A percentile compares a stretch with the other conserved stretches of the same genome.
phyloP scores from a whole-genome alignment of 2,797 vertebrate species.

The Phyllotis vaccarum region DNA sequence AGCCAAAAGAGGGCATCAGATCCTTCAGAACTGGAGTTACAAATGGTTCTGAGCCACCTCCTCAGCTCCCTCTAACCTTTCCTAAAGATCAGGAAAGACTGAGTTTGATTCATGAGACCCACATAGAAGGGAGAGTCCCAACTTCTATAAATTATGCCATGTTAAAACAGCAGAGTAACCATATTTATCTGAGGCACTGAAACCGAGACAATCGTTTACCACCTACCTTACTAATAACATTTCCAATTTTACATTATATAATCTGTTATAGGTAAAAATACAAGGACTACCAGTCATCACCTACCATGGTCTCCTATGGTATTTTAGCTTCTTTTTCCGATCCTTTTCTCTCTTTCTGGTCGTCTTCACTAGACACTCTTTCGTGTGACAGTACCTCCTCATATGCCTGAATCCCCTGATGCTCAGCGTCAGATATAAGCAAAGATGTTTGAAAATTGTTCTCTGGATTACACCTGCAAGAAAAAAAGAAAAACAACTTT shows the following conservation, averaged over 20 bases:
- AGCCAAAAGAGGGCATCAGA: not conserved
- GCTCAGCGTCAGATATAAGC: slow-evolving; percentile 86
- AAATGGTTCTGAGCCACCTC: not conserved
- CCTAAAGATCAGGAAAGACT: not conserved
- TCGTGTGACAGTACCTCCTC: slow-evolving; percentile 91
- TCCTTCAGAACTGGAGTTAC: not conserved
- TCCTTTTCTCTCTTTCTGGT: slow-evolving; percentile 89
- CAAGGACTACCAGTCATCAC: slow-evolving; percentile 69
- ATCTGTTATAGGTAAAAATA: slow-evolving; percentile 50
- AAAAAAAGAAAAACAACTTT: slow-evolving; percentile 74
- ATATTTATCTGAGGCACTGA: slow-evolving; percentile 69
- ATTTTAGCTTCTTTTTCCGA: slow-evolving; percentile 87
- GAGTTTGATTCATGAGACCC: not conserved
- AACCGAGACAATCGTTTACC: slow-evolving; percentile 79
- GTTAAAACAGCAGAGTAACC: slow-evolving; percentile 64
- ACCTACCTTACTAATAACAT: slow-evolving; percentile 44
- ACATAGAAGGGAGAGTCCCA: not conserved
- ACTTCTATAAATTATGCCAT: not conserved
- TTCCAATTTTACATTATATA: slow-evolving; percentile 40
- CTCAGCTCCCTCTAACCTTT: not conserved
- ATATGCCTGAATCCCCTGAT: slow-evolving; percentile 91
- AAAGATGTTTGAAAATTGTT: slow-evolving; percentile 79
- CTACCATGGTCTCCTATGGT: slow-evolving; percentile 90
- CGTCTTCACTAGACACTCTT: slow-evolving; percentile 90
- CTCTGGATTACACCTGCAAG: slow-evolving; percentile 85